phyloP scores from a whole-genome alignment of 2,888 invertebrate genomes.

The Eremobia ochroleuca region DNA sequence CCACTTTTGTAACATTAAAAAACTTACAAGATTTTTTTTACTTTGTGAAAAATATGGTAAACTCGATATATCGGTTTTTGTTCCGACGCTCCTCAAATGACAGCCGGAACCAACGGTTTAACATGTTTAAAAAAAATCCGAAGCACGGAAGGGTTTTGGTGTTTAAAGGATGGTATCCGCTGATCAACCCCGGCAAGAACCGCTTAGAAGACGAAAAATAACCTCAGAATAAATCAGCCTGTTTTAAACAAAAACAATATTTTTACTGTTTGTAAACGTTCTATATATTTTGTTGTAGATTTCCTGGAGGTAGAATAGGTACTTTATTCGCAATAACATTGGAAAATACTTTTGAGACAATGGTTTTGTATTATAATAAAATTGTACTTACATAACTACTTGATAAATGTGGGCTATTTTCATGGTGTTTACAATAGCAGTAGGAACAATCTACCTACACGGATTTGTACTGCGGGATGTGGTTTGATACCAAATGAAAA shows the following conservation, averaged over 20 bases:
- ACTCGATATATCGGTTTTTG: too few relatives aligned
- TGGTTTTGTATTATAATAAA: not conserved
- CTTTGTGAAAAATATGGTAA: too few relatives aligned
- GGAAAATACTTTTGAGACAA: not conserved
- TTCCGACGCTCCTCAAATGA: too few relatives aligned
- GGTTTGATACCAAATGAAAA: constrained; percentile 14
- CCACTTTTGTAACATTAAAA: too few relatives aligned
- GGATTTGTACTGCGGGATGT: not conserved
- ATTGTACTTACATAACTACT: not conserved
- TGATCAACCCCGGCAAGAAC: not conserved
- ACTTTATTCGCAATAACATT: not conserved
- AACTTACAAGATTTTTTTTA: too few relatives aligned
- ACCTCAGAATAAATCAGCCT: not conserved
- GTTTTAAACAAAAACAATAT: not conserved
- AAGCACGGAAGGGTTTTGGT: not conserved
- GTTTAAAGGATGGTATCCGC: not conserved
- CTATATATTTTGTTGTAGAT: not conserved
- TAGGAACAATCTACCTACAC: not conserved
- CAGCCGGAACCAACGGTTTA: not conserved
- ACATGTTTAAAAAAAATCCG: not conserved
- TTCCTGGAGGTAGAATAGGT: not conserved
- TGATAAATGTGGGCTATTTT: not conserved
- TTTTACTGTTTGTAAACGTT: not conserved
- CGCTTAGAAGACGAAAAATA: not conserved
- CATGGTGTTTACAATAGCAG: not conserved